These are phyloP conservation scores for Choristoneura rosaceana DNA, from an alignment of 2,888 invertebrate genomes.

Conservation along the genomic window DNA sequence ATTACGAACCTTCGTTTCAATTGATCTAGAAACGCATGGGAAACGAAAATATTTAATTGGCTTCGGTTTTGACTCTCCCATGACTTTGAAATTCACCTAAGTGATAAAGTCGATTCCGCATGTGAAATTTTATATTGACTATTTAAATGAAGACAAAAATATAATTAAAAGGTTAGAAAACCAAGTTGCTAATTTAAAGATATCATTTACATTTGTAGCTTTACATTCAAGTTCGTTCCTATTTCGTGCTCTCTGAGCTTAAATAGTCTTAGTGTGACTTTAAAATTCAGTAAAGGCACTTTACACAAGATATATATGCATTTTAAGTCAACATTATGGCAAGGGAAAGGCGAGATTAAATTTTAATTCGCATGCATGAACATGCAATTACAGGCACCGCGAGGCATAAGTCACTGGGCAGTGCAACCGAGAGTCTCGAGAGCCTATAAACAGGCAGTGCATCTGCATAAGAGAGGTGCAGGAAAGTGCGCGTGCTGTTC, in stretches of 20 bases:
- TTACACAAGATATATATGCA: conserved; percentile 6
- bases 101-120: conserved; percentile 17
- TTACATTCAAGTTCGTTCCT: not conserved
- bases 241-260: not conserved
- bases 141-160: not conserved
- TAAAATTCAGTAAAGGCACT: not conserved
- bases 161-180: conserved; percentile 2
- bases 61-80: conserved; percentile 47
- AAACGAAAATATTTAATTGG: conserved; percentile 62
- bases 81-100: conserved; percentile 26
- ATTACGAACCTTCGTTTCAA: conserved; percentile 59
- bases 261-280: not conserved
- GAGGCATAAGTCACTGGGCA: conserved; percentile 15
- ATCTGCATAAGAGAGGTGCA: conserved; percentile 73
- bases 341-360: not conserved
- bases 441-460: conserved; percentile 47
- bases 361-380: conserved; percentile 16
- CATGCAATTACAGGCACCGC: conserved; percentile 16
- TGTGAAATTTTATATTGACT: conserved; percentile 17
- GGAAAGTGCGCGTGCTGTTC: conserved; percentile 74
- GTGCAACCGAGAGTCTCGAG: conserved; percentile 40
- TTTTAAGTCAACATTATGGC: not conserved
- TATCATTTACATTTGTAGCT: not conserved
- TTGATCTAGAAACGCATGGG: conserved; percentile 60
- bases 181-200: not conserved